Base-by-base conservation (phyloP, 2,888 invertebrate species). In the Diaperis boleti region DNA sequence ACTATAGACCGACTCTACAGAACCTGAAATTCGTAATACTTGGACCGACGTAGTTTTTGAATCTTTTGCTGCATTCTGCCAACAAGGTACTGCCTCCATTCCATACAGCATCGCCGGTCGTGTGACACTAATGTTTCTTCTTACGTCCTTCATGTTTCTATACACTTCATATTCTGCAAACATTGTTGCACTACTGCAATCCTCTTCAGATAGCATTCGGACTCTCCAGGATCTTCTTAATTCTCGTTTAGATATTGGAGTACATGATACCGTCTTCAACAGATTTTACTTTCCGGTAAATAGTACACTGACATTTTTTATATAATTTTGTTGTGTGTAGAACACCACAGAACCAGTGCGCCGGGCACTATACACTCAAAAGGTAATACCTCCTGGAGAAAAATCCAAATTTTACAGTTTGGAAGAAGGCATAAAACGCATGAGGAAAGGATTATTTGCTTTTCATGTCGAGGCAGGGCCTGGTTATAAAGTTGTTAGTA, bases 81-180 rank as follows among this genome's bases (percentile, higher is more conserved):
- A 88, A 70, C 88, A 88, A 76, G 88, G 87, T 0, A 82, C 86
- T 17, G 81, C 83, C 0, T 69, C 84, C 10, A 83, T 87, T 67
- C 87, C 87, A 5, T 71, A 66, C 29, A 77, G 78, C 31, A 41
- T 73, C 37, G 74, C 82, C 2, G 82, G 82, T 54, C 83, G 91
- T 17, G 83, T 89, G 13, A 87, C 89, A 0, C 84, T 89, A 69
- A 79, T 91, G 54, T 82, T 89, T 35, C 79, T 88, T 0, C 87
- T 89, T 68, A 75, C 89, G 3, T 83, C 89, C 0, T 79, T 89
- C 1, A 86, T 91, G 82, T 91, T 90, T 69, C 81, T 92, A 0
- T 91, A 90, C 74, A 89, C 89, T 0, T 89, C 91, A 0, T 92
- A 90, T 73, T 87, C 91, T 0, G 91, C 91, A 0, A 91, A 90